These are phyloP conservation scores for Geodia barretti DNA, from an alignment of 37 sponge, comb jelly and placozoan genomes.

Conservation along the genomic window DNA sequence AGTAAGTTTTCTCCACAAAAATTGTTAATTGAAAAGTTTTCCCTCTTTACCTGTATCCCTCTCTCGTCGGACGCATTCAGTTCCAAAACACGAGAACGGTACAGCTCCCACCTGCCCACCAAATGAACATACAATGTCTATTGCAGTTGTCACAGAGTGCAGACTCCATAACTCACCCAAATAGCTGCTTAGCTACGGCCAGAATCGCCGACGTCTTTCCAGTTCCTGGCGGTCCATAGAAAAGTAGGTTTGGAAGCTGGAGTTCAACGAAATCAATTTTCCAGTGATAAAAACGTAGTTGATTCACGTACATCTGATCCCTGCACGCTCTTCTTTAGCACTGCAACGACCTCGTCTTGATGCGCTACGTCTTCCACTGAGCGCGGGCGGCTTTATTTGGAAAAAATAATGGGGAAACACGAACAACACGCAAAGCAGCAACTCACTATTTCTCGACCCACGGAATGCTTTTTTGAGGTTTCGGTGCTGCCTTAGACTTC, in stretches of 20 bases:
- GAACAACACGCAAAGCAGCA: slow-evolving; percentile 31
- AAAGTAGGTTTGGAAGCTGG: slow-evolving; percentile 95
- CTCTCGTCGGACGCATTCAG: slow-evolving; percentile 99
- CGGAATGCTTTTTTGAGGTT: slow-evolving; percentile 48
- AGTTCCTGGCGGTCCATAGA: slow-evolving; percentile 99
- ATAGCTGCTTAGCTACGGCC: slow-evolving; percentile 88
- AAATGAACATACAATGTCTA: background rate
- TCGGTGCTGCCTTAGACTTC: background rate
- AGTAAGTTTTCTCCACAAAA: too few species aligned
- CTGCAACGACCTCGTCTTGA: slow-evolving; percentile 96
- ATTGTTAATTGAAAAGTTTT: too few species aligned
- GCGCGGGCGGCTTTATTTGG: slow-evolving; percentile 76
- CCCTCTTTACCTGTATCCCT: slow-evolving; percentile 91
- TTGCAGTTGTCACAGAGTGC: background rate
- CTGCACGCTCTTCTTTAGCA: slow-evolving; percentile 80
- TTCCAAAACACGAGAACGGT: slow-evolving; percentile 87
- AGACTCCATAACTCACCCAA: slow-evolving; percentile 62
- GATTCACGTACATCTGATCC: slow-evolving; percentile 81
- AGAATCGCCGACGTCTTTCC: slow-evolving; percentile 99
- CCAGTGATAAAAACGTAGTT: background rate
- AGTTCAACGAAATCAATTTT: background rate
- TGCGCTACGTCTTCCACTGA: slow-evolving; percentile 87
- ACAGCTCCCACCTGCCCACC: slow-evolving; percentile 54
- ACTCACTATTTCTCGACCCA: slow-evolving; percentile 99
- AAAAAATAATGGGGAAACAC: slow-evolving; percentile 16